A percentile compares a stretch with the other conserved stretches of the same genome.
Conservation (phyloP, 2,113 vertebrate species). For the Pterocles burchelli region DNA sequence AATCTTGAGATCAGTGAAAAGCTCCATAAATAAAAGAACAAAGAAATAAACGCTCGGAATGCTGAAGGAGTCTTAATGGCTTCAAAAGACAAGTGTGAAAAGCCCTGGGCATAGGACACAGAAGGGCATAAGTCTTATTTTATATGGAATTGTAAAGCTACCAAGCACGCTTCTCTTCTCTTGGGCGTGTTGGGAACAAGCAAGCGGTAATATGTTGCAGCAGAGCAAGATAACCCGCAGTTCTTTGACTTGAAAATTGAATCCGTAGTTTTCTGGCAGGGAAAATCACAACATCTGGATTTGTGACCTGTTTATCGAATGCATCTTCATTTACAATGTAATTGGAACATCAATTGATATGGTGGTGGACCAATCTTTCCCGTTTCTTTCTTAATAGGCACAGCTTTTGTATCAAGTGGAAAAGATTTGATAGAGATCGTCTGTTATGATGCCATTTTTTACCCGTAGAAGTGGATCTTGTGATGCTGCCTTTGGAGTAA, state of each 20-base stretch:
- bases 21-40: neutral
- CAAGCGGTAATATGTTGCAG: neutral
- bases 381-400: constrained; percentile 16
- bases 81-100: neutral
- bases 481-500: neutral
- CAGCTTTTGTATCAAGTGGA: constrained; percentile 26
- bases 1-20: fast-evolving
- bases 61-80: neutral
- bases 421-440: constrained; percentile 12
- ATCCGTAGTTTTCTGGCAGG: neutral
- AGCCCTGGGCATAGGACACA: neutral
- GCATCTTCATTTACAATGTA: neutral
- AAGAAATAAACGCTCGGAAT: neutral
- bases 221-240: neutral
- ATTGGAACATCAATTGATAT: neutral
- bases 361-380: neutral
- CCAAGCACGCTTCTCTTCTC: neutral
- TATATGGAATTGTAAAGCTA: neutral
- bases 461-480: constrained; percentile 6
- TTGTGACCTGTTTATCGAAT: neutral
- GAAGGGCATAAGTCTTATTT: neutral
- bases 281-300: neutral
- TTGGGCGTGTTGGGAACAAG: neutral
- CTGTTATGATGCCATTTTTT: neutral
- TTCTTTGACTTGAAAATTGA: neutral